Percentiles rank a stretch among this genome's conserved stretches.
These are phyloP conservation scores for Nemotelus pantherinus DNA, from an alignment of 2,888 invertebrate genomes.

Conservation along the genomic window DNA sequence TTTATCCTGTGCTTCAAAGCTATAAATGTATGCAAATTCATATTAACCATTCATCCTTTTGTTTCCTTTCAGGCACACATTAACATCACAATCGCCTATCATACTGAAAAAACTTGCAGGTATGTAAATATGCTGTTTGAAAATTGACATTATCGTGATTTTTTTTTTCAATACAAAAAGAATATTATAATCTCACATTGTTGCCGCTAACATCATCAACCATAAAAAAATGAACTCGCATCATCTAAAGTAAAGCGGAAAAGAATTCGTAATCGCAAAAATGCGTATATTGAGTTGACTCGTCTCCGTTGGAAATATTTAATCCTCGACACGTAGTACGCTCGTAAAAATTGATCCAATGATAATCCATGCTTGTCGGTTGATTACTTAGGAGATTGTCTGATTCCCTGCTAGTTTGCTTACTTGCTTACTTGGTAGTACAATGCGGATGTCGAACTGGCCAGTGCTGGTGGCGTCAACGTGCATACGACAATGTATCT, in stretches of 20 bases:
- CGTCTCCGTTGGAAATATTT: background rate
- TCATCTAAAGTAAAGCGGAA: conserved; percentile 1
- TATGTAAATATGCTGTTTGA: too few species aligned
- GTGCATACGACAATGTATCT: too few species aligned
- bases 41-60: too few species aligned
- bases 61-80: too few species aligned
- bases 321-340: conserved; percentile 24
- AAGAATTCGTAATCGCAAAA: conserved; percentile 25
- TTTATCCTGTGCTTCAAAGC: too few species aligned
- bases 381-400: conserved; percentile 13
- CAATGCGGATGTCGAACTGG: background rate
- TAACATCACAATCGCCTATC: too few species aligned
- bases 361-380: conserved; percentile 24
- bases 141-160: too few species aligned
- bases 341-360: conserved; percentile 39
- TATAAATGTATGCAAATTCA: too few species aligned
- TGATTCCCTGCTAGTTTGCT: background rate
- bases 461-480: background rate
- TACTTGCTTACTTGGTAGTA: background rate
- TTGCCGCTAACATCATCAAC: too few species aligned
- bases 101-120: too few species aligned
- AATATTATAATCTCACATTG: too few species aligned
- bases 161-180: too few species aligned
- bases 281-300: conserved; percentile 2
- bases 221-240: background rate